Conservation (phyloP, 23 tunicate species). For the Ascidia mentula region DNA sequence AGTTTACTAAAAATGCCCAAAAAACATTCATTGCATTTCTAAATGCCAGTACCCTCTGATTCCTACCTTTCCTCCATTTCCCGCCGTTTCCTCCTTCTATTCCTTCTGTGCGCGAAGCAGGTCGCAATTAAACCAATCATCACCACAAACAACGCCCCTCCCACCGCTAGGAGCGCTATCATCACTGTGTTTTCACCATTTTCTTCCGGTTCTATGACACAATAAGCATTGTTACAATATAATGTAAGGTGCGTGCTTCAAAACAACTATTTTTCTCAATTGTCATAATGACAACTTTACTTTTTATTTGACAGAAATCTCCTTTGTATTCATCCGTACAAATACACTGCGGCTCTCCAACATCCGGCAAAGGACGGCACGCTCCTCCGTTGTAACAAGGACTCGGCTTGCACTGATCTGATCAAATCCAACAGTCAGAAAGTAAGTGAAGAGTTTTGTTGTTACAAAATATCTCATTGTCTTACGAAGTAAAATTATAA, state of each 20-base stretch:
- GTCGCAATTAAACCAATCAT: not conserved
- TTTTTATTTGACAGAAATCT: not conserved
- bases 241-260: too few relatives aligned
- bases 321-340: conserved; percentile 31
- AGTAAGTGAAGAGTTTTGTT: too few relatives aligned
- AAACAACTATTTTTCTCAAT: too few relatives aligned
- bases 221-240: not conserved
- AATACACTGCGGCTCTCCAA: conserved; percentile 7
- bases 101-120: not conserved
- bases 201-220: not conserved
- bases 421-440: not conserved
- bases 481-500: too few relatives aligned
- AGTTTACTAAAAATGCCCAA: too few relatives aligned
- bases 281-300: not conserved
- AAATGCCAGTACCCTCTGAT: too few relatives aligned
- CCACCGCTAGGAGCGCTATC: not conserved
- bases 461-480: too few relatives aligned
- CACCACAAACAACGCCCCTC: not conserved
- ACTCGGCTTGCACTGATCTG: conserved; percentile 62
- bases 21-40: too few relatives aligned
- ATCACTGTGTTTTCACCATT: not conserved
- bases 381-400: conserved; percentile 59
- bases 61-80: not conserved
- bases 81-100: not conserved
- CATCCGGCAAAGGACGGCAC: conserved; percentile 20